Evolutionary conservation across 2,797 vertebrate species (phyloP).

Genomic region (Gallinago solitaria): DNA sequence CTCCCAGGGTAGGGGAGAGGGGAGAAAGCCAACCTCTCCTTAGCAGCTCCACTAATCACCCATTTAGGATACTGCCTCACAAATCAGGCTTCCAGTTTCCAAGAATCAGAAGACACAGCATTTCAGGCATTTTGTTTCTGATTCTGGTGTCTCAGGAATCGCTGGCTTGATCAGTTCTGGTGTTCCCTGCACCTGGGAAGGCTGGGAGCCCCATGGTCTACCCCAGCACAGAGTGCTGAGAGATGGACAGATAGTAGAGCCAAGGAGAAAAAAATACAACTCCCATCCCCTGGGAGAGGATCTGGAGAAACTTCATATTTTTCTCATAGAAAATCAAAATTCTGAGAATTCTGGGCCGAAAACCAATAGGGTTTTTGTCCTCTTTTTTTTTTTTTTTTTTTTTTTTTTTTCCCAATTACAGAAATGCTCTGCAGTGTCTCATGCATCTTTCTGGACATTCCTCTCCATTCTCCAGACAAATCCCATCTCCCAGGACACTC

Average conservation of each 20-base stretch:
- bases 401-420: not conserved
- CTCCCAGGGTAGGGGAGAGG: not conserved
- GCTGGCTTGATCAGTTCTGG: rapidly evolving
- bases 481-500: not conserved
- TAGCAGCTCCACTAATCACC: not conserved
- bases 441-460: not conserved
- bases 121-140: not conserved
- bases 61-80: not conserved
- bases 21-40: not conserved
- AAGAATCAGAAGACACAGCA: not conserved
- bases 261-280: not conserved
- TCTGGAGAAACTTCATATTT: not conserved
- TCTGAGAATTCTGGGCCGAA: not conserved
- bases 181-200: not conserved
- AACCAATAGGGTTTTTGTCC: rapidly evolving
- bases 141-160: not conserved
- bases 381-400: too few species aligned
- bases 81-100: not conserved
- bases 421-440: not conserved
- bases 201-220: not conserved
- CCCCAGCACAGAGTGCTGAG: not conserved
- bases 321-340: not conserved
- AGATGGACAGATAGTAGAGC: not conserved
- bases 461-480: not conserved
- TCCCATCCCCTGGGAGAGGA: not conserved